These are phyloP conservation scores for Pipistrellus pipistrellus DNA, from an alignment of 2,797 vertebrate species.

Conservation along the genomic window DNA sequence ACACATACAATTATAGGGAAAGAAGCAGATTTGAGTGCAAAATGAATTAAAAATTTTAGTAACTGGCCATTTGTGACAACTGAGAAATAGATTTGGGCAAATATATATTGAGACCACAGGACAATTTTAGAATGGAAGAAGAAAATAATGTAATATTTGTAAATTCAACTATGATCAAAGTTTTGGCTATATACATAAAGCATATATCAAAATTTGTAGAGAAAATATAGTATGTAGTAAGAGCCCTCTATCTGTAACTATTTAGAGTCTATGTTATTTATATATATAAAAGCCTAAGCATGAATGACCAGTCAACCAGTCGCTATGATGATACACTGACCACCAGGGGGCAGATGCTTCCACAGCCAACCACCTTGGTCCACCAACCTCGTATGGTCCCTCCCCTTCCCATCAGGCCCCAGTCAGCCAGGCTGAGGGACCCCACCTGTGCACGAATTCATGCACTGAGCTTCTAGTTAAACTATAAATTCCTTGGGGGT, in stretches of 20 bases:
- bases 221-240: not conserved
- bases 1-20: slow-evolving; percentile 39
- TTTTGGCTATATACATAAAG: not conserved
- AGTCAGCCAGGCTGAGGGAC: too few species aligned
- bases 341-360: too few species aligned
- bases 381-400: too few species aligned
- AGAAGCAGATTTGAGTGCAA: slow-evolving; percentile 26
- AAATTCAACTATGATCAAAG: slow-evolving; percentile 25
- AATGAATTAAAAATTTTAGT: slow-evolving; percentile 37
- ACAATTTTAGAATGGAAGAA: slow-evolving; percentile 8
- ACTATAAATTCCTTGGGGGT: not conserved
- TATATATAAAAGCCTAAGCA: too few species aligned
- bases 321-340: too few species aligned
- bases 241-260: not conserved
- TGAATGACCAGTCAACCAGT: too few species aligned
- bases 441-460: too few species aligned
- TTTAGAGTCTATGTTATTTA: not conserved
- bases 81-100: slow-evolving; percentile 52
- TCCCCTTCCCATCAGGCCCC: too few species aligned
- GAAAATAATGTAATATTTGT: slow-evolving; percentile 45
- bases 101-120: not conserved
- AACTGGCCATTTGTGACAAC: not conserved
- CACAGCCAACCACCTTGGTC: too few species aligned
- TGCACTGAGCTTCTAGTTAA: not conserved
- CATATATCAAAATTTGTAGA: slow-evolving; percentile 6